Evolutionary conservation across 2,113 vertebrate genomes (phyloP), one percentile per base, ranked within the genome.

Genomic region (Parotia lawesii): DNA sequence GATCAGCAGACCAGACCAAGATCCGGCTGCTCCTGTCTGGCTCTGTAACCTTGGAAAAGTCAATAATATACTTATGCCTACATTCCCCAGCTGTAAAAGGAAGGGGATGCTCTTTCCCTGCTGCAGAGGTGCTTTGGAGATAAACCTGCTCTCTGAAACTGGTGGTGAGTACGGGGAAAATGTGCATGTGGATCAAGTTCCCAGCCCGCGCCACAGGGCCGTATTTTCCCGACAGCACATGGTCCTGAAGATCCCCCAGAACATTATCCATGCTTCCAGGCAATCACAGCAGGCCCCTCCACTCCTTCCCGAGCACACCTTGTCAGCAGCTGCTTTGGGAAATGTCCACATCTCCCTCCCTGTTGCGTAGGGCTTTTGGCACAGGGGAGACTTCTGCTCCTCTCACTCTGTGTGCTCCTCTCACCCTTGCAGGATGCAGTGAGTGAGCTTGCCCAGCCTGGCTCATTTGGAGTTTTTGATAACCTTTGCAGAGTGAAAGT

Each of bases 1-100:
- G 93, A 97, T 95, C 95, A 85, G 56, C 87, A 88, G 92, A 96
- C 82, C 92, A 77, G 79, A 92, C 78, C 71, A 40, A 84, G 69
- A 90, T 94, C 77, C 1, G 51, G 56, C 74, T 83, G 94, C 50
- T 86, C 14, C 66, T 80, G 71, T 94, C 91, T 85, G 89, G 20
- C 74, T 94, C 19, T 6, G 40, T 93, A 90, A 93, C 91, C 94
- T 85, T 94, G 90, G 78, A 67, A 83, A 88, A 95, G 67, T 74
- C 90, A 77, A 27, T 85, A 48, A 77, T 60, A 5, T 19, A 8
- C 75, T 66, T 84, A n/a, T 64, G 79, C 72, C 51, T 64, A 24
- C 11, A 2, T 48, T 90, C 56, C 45, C 51, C 40, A 45, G 24
- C 51, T 83, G 48, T 71, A 56, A 66, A 85, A 87, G 57, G 50